Conservation (phyloP, 2,888 invertebrate species). For the Anoplius nigerrimus region DNA sequence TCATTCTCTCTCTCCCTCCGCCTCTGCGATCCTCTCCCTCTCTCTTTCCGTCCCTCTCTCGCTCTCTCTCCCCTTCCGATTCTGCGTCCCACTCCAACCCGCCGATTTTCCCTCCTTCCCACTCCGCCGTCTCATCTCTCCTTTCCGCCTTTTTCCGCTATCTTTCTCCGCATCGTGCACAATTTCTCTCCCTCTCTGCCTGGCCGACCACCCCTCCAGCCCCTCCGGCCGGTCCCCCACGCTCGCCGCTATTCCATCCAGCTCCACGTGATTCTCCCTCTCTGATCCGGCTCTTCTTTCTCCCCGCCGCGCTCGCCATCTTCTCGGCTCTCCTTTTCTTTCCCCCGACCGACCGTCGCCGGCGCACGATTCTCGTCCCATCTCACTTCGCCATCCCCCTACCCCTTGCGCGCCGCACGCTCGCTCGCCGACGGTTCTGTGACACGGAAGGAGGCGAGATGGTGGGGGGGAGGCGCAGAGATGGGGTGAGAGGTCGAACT, state of each 20-base stretch:
- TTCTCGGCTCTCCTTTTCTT: conserved; percentile 55
- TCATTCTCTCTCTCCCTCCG: conserved; percentile 69
- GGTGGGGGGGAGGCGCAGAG: background rate
- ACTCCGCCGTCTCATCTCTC: background rate
- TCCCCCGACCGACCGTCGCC: conserved; percentile 5
- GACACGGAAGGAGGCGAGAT: background rate
- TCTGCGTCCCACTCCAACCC: conserved; percentile 2
- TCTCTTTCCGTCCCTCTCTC: conserved; percentile 18
- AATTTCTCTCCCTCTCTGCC: conserved; percentile 49
- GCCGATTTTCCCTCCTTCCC: background rate
- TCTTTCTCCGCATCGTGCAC: conserved; percentile 47
- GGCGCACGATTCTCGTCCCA: conserved; percentile 53
- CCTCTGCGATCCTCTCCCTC: conserved; percentile 40
- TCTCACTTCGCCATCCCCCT: conserved; percentile 29
- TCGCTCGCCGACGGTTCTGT: conserved; percentile 33
- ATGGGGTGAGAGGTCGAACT: background rate
- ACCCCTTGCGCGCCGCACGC: conserved; percentile 16
- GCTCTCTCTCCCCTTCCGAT: conserved; percentile 8
- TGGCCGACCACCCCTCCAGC: conserved; percentile 48
- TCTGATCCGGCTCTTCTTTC: background rate
- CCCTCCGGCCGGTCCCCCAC: conserved; percentile 7
- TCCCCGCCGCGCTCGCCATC: background rate
- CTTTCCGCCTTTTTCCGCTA: conserved; percentile 47
- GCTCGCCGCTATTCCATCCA: background rate
- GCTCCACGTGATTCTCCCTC: conserved; percentile 18